Evolutionary conservation across 2,113 vertebrate genomes (phyloP).

Genomic region (Hipposideros armiger): DNA sequence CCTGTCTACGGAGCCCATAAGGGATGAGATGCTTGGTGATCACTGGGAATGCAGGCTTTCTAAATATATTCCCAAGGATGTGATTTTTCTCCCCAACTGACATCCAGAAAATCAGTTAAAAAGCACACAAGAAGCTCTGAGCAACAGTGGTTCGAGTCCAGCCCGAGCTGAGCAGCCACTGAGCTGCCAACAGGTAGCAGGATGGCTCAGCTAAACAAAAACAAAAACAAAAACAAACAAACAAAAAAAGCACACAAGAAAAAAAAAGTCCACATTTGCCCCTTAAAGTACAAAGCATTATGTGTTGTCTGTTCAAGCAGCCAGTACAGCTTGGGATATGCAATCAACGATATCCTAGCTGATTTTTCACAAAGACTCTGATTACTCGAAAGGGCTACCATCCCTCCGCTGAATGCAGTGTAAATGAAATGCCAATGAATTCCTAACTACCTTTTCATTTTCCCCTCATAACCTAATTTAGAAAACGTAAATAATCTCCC

Average conservation of each 20-base stretch:
- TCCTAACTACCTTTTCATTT: slow-evolving; percentile 76
- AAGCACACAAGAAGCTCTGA: not conserved
- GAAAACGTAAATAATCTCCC: slow-evolving; percentile 76
- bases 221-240: too few relatives aligned
- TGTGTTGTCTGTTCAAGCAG: not conserved
- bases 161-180: too few relatives aligned
- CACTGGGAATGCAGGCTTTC: not conserved
- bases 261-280: not conserved
- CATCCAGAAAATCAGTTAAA: slow-evolving; percentile 55
- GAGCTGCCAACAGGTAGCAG: too few relatives aligned
- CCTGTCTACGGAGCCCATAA: not conserved
- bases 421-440: slow-evolving; percentile 68
- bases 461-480: slow-evolving; percentile 69
- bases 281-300: not conserved
- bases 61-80: not conserved
- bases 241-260: slow-evolving; percentile 6
- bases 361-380: slow-evolving; percentile 79
- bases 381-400: slow-evolving; percentile 60
- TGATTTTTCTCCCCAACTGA: not conserved
- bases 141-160: too few relatives aligned
- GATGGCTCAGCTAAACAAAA: too few relatives aligned
- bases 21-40: not conserved
- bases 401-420: not conserved
- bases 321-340: not conserved
- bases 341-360: slow-evolving; percentile 36